These are phyloP conservation scores for Druon quercuslanigerum DNA, from an alignment of 1,140 invertebrate species.

Conservation along the genomic window DNA sequence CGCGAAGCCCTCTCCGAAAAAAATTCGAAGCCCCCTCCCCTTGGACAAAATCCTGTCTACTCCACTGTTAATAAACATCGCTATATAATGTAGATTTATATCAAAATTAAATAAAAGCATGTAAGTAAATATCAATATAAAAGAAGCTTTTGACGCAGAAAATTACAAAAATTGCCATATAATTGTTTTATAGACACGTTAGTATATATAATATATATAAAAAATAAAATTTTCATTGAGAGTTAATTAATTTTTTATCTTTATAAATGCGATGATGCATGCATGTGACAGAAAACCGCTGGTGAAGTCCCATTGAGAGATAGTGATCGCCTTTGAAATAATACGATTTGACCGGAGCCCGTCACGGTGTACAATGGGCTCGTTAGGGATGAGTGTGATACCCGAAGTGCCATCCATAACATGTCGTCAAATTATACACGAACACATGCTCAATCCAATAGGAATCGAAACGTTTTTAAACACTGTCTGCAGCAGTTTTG, in stretches of 20 bases:
- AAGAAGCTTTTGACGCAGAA: too few species aligned
- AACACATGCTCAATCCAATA: neutral
- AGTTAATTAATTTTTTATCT: conserved; percentile 64
- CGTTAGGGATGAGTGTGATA: conserved; percentile 65
- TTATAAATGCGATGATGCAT: conserved; percentile 63
- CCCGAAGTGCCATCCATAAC: conserved; percentile 72
- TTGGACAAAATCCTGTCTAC: too few species aligned
- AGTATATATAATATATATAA: neutral
- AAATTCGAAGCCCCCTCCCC: too few species aligned
- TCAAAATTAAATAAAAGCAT: too few species aligned
- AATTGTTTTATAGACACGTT: too few species aligned
- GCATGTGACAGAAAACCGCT: conserved; percentile 73
- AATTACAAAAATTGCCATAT: too few species aligned
- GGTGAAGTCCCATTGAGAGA: conserved; percentile 62
- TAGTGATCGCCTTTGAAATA: conserved; percentile 71
- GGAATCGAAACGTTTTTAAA: neutral
- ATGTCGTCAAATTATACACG: conserved; percentile 69
- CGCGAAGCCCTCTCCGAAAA: too few species aligned
- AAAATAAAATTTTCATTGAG: conserved; percentile 48
- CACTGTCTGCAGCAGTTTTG: too few species aligned
- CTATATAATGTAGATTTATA: too few species aligned
- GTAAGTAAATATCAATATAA: too few species aligned
- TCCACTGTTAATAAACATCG: too few species aligned
- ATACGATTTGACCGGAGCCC: conserved; percentile 68
- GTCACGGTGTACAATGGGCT: conserved; percentile 70